A percentile compares a stretch with the other conserved stretches of the same genome.
Conservation (phyloP, 1,140 invertebrate genomes). For the Aricia agestis region DNA sequence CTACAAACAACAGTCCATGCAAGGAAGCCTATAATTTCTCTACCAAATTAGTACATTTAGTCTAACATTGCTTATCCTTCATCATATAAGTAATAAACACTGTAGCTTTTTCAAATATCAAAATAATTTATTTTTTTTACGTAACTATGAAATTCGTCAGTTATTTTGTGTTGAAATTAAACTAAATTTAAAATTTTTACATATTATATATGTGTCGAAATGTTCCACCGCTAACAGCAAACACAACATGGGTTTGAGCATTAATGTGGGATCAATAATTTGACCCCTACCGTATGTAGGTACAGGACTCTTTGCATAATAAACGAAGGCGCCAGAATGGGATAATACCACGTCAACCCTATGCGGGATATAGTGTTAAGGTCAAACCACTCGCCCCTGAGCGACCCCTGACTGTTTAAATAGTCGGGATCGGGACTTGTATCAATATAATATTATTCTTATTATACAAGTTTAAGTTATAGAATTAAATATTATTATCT, state of each 20-base stretch:
- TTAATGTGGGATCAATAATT: no score
- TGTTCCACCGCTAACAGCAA: no score
- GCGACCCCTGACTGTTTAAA: not conserved
- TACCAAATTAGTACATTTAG: not conserved
- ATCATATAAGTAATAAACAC: not conserved
- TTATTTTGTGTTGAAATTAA: not conserved
- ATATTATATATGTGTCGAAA: no score
- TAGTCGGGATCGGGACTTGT: not conserved
- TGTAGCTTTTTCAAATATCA: not conserved
- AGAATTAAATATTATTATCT: conserved; percentile 1
- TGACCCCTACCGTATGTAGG: no score
- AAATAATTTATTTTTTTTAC: not conserved
- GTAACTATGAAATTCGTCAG: not conserved
- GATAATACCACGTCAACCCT: not conserved
- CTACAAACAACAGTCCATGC: not conserved
- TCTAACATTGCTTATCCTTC: conserved; percentile 12
- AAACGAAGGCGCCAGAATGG: no score
- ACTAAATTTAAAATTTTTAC: no score
- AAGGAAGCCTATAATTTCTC: conserved; percentile 10
- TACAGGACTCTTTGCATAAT: no score
- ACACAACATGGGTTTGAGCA: no score
- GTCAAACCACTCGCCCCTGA: not conserved
- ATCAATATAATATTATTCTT: not conserved
- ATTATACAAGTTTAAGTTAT: conserved; percentile 1
- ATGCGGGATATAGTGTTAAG: not conserved